These are phyloP conservation scores for Ardeotis arabs DNA, from an alignment of 2,113 vertebrate species.

Conservation along the genomic window DNA sequence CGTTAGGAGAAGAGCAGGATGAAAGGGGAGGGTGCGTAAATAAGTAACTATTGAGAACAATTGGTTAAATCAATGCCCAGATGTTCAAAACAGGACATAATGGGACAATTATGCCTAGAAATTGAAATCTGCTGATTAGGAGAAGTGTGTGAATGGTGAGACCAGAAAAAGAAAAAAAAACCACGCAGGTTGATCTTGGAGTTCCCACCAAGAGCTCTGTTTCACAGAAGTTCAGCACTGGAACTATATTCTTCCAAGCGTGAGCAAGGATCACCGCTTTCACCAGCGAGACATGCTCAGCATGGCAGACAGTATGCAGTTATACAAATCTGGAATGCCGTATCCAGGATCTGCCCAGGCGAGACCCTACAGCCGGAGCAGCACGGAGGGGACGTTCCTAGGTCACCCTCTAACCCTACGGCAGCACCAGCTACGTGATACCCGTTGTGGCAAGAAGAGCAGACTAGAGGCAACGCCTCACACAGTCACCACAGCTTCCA, in stretches of 20 bases:
- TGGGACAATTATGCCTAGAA: not conserved
- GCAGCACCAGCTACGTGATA: not conserved
- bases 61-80: not conserved
- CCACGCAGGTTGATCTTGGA: not conserved
- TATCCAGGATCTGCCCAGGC: not conserved
- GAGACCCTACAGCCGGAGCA: not conserved
- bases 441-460: not conserved
- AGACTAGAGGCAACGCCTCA: not conserved
- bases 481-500: fast-evolving
- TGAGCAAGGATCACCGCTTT: not conserved
- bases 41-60: not conserved
- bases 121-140: not conserved
- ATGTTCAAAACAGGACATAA: not conserved
- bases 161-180: not conserved
- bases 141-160: not conserved
- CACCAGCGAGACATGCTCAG: not conserved
- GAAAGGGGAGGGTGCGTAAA: not conserved
- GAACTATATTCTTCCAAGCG: not conserved
- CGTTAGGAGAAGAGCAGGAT: not conserved
- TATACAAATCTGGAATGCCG: fast-evolving
- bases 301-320: not conserved
- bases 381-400: fast-evolving
- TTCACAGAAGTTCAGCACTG: not conserved
- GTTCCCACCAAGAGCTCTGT: not conserved
- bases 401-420: not conserved